These are phyloP conservation scores for Fratercula arctica DNA, from an alignment of 2,797 vertebrate genomes.

Conservation along the genomic window DNA sequence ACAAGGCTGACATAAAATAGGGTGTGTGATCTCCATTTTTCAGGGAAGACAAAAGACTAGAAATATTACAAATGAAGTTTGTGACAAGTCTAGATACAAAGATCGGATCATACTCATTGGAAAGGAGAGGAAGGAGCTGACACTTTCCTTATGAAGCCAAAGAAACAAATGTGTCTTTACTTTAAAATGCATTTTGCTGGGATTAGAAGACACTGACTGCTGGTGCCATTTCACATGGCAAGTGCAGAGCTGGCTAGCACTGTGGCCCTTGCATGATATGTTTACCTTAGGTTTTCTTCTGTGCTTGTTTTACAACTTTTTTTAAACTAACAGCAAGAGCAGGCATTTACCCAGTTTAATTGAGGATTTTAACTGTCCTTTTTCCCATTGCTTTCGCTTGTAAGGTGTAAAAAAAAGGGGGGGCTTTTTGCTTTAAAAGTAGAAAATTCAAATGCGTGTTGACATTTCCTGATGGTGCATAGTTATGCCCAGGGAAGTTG, in stretches of 20 bases:
- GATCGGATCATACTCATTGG: not conserved
- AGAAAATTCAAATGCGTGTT: not conserved
- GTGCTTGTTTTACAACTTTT: not conserved
- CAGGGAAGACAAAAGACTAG: not conserved
- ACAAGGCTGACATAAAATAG: not conserved
- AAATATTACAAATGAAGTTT: not conserved
- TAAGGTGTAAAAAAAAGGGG: not conserved
- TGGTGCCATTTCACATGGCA: not conserved
- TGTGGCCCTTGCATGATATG: not conserved
- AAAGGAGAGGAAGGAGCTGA: not conserved
- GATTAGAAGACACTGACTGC: not conserved
- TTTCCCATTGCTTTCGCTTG: not conserved
- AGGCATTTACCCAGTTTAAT: not conserved
- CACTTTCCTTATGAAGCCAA: not conserved
- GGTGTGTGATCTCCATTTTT: not conserved
- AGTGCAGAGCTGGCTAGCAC: not conserved
- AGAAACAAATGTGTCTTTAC: not conserved
- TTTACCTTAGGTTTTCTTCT: not conserved
- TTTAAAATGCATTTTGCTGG: not conserved
- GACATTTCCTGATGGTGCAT: not conserved
- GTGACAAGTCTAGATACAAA: not conserved
- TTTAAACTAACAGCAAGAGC: not conserved
- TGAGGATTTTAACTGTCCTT: not conserved
- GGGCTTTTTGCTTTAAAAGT: not conserved
- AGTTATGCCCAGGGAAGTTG: not conserved